Percentiles rank a stretch among this genome's conserved stretches.
These are phyloP conservation scores for Pinctada fucata DNA, from an alignment of 2,888 invertebrate genomes.

Conservation along the genomic window DNA sequence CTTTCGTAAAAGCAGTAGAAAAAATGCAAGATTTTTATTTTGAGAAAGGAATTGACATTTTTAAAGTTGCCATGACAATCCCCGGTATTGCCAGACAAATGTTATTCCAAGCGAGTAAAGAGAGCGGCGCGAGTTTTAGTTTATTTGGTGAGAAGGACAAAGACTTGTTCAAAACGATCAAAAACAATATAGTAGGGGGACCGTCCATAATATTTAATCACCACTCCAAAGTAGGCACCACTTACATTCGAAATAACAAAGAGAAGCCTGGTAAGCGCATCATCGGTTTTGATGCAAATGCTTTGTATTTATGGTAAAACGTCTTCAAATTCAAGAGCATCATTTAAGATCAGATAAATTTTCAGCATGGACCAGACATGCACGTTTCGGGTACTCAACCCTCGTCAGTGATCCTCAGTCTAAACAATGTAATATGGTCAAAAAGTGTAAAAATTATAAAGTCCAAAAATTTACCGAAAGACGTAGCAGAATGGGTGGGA, in stretches of 20 bases:
- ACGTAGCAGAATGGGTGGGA: no score
- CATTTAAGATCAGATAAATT: no score
- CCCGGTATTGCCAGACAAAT: slow-evolving; percentile 46
- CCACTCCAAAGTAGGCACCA: background rate
- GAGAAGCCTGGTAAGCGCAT: slow-evolving; percentile 15
- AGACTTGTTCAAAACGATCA: slow-evolving; percentile 17
- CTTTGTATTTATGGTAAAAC: slow-evolving; percentile 24
- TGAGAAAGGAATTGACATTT: slow-evolving; percentile 46
- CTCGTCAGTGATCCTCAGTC: no score
- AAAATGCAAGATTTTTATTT: slow-evolving; percentile 43
- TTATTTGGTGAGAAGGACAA: slow-evolving; percentile 6
- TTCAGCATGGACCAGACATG: no score
- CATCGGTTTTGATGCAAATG: slow-evolving; percentile 26
- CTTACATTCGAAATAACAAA: slow-evolving; percentile 3
- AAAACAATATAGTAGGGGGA: slow-evolving; percentile 14
- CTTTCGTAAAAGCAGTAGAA: slow-evolving; percentile 40
- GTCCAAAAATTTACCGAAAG: no score
- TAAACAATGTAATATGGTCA: no score
- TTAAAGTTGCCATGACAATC: slow-evolving; percentile 45
- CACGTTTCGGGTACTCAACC: no score
- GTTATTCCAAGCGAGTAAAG: background rate
- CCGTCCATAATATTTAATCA: slow-evolving; percentile 19
- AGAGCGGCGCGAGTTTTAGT: background rate
- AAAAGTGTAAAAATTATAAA: no score
- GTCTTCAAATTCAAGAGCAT: no score